Evolutionary conservation across 2,797 vertebrate genomes (phyloP), one percentile per base, ranked within the genome.

Genomic region (Pogonophryne albipinna): DNA sequence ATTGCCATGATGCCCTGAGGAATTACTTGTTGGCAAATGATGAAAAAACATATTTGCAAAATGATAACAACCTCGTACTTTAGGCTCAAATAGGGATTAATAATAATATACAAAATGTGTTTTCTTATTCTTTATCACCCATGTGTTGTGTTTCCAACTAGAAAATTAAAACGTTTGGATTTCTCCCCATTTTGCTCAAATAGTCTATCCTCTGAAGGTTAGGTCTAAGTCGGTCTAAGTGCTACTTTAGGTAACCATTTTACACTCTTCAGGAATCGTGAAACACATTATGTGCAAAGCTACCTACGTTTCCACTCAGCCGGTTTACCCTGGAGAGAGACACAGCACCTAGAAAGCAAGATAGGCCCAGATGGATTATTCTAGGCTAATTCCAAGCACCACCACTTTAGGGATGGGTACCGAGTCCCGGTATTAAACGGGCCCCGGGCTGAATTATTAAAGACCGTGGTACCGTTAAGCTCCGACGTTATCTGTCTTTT

Each of bases 331-430:
- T 15, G 44, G 71, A 85, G 82, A 84, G 75, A 81, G 74, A 69
- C 61, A 57, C 55, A 57, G 75, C 79, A 85, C 79, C 89, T 63
- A 62, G 63, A 78, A 83, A 78, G 70, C 17, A 27, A 76, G 76
- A 71, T 75, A 50, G 80, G 60, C 80, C 83, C 80, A 67, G 76
- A 87, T 82, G 78, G 88, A 92, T 92, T 90, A 87, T 87, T 89
- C 74, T 13, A 47, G 69, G 64, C 81, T 84, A 92, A 93, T 91
- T 92, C 84, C 66, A 78, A 81, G 82, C 79, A 88, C 85, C 91
- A 38, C 91, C 88, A 78, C 76, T 85, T 80, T 27, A 27, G 27
- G 27, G 4, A 27, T 27, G 27, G 27, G 4, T 27, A 27, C 27
- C 27, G 27, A 27, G 27, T 4, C 27, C 27, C 1, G 27, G 27